Conservation (phyloP, 2,888 invertebrate species). For the Diplolepis rosae region DNA sequence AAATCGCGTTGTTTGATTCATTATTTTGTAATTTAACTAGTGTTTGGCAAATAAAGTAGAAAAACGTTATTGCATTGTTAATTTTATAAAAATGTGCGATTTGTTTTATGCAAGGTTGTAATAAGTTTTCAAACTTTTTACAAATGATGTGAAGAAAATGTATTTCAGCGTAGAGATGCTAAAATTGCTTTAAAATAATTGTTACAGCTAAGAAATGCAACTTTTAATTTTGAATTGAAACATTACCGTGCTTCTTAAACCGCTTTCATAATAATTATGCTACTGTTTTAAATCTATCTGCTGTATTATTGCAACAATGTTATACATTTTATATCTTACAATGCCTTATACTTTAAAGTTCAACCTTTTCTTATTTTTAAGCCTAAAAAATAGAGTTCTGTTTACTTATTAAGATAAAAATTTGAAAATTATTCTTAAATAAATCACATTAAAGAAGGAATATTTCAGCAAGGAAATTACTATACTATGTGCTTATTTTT, state of each 20-base stretch:
- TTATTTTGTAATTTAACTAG: not conserved
- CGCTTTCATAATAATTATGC: too few species aligned
- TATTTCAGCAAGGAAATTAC: not conserved
- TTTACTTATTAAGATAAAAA: not conserved
- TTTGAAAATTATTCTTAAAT: not conserved
- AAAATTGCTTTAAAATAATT: not conserved
- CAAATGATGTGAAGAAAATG: not conserved
- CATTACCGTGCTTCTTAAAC: not conserved
- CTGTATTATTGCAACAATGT: not conserved
- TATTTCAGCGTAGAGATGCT: too few species aligned
- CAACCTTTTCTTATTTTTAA: not conserved
- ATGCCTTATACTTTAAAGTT: not conserved
- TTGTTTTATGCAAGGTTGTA: not conserved
- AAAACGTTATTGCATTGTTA: not conserved
- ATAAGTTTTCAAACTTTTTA: not conserved
- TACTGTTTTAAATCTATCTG: not conserved
- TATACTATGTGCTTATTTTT: conserved; percentile 36
- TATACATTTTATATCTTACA: not conserved
- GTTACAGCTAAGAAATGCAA: not conserved
- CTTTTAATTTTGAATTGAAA: not conserved
- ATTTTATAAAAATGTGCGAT: not conserved
- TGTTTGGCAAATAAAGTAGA: not conserved
- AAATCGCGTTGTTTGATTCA: not conserved
- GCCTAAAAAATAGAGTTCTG: not conserved
- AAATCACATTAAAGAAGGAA: not conserved